Conservation (phyloP, 2,113 vertebrate species). For the Corapipo altera region DNA sequence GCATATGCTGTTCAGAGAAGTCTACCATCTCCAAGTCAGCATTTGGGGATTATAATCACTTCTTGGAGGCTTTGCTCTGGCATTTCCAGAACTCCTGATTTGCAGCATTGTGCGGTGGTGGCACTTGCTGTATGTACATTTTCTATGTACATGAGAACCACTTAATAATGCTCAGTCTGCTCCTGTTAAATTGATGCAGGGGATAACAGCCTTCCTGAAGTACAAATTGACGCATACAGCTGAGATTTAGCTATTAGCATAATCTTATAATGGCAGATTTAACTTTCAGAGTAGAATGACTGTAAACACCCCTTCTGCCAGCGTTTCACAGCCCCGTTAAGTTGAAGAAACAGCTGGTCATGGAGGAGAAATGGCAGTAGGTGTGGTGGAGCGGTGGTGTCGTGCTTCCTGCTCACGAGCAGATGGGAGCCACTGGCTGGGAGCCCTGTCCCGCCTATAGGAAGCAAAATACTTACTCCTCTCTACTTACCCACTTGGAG, state of each 20-base stretch:
- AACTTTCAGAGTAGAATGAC: background rate
- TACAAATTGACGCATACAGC: background rate
- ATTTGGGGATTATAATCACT: background rate
- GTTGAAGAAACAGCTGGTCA: background rate
- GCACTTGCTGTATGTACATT: background rate
- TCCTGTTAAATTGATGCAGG: background rate
- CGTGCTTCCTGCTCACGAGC: background rate
- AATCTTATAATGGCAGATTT: constrained; percentile 28
- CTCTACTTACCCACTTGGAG: background rate
- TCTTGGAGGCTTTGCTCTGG: background rate
- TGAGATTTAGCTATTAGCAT: constrained; percentile 29
- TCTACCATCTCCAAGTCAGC: background rate
- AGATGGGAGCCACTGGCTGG: background rate
- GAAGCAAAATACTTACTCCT: background rate
- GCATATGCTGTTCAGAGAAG: background rate
- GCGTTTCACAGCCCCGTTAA: background rate
- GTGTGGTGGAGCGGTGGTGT: background rate
- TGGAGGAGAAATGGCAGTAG: background rate
- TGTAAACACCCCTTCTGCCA: background rate
- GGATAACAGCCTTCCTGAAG: background rate
- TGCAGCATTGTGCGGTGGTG: background rate
- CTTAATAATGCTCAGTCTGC: background rate
- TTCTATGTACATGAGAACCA: background rate
- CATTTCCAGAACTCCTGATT: constrained; percentile 6
- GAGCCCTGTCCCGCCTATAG: background rate